These are phyloP conservation scores for Agrypnus murinus DNA, from an alignment of 2,888 invertebrate genomes.

Conservation along the genomic window DNA sequence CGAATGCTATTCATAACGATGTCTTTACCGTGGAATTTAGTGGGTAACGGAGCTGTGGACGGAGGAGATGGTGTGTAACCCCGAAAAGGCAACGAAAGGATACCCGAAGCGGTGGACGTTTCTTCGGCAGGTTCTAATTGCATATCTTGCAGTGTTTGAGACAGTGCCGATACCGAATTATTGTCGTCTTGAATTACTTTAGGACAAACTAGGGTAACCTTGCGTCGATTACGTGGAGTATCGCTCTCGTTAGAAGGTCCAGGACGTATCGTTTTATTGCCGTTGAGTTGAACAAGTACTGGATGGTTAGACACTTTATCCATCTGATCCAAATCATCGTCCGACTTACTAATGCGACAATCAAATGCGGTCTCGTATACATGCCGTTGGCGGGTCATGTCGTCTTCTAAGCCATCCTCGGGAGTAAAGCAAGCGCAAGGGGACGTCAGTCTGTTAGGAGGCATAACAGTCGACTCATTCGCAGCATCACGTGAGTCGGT, in stretches of 20 bases:
- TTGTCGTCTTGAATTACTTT: slow-evolving; percentile 77
- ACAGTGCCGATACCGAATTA: slow-evolving; percentile 70
- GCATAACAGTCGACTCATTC: slow-evolving; percentile 72
- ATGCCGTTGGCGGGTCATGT: slow-evolving; percentile 80
- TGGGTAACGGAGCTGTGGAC: slow-evolving; percentile 87
- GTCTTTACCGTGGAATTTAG: slow-evolving; percentile 82
- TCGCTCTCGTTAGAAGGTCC: slow-evolving; percentile 60
- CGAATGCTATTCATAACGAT: slow-evolving; percentile 84
- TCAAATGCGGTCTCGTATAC: slow-evolving; percentile 94
- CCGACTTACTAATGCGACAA: slow-evolving; percentile 87
- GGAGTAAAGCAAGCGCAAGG: slow-evolving; percentile 83
- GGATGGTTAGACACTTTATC: slow-evolving; percentile 89
- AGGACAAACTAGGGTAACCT: slow-evolving; percentile 73
- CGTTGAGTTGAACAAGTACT: slow-evolving; percentile 77
- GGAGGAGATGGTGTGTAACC: slow-evolving; percentile 89
- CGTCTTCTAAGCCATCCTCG: slow-evolving; percentile 75
- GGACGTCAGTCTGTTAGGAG: slow-evolving; percentile 81
- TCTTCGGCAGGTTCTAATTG: slow-evolving; percentile 76
- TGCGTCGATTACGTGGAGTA: slow-evolving; percentile 74
- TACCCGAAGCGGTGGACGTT: slow-evolving; percentile 74
- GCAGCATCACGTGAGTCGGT: slow-evolving; percentile 78
- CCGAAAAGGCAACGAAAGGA: slow-evolving; percentile 77
- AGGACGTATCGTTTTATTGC: slow-evolving; percentile 61
- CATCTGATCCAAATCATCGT: slow-evolving; percentile 86
- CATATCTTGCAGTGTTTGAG: slow-evolving; percentile 74